Evolutionary conservation across 2,797 vertebrate genomes (phyloP).

Genomic region (Eulemur coronatus): DNA sequence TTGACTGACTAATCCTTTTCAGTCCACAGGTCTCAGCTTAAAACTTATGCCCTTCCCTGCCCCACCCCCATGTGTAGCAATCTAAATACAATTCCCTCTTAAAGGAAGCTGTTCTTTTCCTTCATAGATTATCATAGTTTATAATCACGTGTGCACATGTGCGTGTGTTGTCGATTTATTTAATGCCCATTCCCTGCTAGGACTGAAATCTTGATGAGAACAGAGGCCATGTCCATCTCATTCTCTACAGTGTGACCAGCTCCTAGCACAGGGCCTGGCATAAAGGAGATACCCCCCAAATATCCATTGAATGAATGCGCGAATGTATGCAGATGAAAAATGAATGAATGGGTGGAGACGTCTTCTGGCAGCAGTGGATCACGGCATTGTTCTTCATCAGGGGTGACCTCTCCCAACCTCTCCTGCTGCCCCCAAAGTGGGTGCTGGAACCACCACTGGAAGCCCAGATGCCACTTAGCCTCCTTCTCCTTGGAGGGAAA

Average conservation of each 20-base stretch:
- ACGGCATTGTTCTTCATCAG: not conserved
- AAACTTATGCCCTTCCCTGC: not conserved
- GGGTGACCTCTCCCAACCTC: slow-evolving; percentile 48
- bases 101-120: not conserved
- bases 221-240: not conserved
- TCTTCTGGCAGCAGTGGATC: not conserved
- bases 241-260: not conserved
- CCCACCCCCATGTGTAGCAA: not conserved
- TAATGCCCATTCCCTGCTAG: not conserved
- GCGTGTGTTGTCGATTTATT: not conserved
- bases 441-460: not conserved
- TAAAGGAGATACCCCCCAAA: not conserved
- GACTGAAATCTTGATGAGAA: not conserved
- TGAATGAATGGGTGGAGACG: not conserved
- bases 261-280: not conserved
- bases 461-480: not conserved
- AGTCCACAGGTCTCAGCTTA: not conserved
- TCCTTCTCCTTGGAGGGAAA: slow-evolving; percentile 33
- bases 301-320: not conserved
- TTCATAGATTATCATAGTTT: not conserved
- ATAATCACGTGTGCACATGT: not conserved
- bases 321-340: not conserved
- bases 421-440: not conserved
- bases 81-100: not conserved
- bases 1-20: not conserved